A percentile compares a stretch with the other conserved stretches of the same genome.
Conservation (phyloP, 2,797 vertebrate species). For the Sebastes flavidus region DNA sequence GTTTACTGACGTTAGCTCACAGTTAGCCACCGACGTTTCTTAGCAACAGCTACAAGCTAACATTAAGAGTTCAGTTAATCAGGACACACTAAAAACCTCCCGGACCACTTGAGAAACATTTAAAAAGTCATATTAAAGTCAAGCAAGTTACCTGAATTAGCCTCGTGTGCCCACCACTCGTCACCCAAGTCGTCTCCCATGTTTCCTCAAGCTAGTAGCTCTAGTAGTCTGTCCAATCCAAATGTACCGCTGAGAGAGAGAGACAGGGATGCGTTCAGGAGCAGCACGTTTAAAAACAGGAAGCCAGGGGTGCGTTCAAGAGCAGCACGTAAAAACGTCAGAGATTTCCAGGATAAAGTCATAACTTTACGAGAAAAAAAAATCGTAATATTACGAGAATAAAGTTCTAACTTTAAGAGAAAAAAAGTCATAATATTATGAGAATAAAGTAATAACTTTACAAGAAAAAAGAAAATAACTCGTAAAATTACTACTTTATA, state of each 20-base stretch:
- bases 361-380: no score
- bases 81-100: neutral
- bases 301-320: accelerated
- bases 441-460: no score
- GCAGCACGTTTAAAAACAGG: conserved; percentile 12
- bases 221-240: conserved; percentile 19
- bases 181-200: conserved; percentile 83
- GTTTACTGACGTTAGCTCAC: conserved; percentile 55
- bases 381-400: no score
- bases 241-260: conserved; percentile 57
- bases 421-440: no score
- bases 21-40: neutral
- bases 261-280: conserved; percentile 55
- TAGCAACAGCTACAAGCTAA: neutral
- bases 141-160: conserved; percentile 54
- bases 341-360: no score
- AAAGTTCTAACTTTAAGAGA: no score
- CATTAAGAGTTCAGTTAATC: neutral
- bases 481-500: no score
- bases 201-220: conserved; percentile 4
- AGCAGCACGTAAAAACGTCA: no score
- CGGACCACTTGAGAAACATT: neutral
- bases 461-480: no score
- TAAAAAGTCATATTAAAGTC: neutral
- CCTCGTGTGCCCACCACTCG: conserved; percentile 77